phyloP scores from a whole-genome alignment of 2,888 invertebrate species.

The Nebria salina region DNA sequence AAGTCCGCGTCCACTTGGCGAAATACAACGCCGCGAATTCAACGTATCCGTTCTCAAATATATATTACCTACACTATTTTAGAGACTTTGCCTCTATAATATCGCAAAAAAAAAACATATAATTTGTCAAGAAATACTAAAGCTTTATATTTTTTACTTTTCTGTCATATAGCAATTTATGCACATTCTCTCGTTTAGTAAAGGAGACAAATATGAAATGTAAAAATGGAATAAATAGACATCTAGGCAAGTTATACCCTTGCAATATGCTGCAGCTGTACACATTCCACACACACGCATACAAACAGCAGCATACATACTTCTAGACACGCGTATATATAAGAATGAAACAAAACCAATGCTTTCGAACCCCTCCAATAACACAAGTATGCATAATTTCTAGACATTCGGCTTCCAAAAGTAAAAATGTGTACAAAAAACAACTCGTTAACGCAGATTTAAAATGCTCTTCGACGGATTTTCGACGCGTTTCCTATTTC shows the following conservation, averaged over 20 bases:
- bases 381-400: slow-evolving; percentile 43
- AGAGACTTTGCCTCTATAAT: not conserved
- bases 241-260: slow-evolving; percentile 16
- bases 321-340: not conserved
- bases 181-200: slow-evolving; percentile 28
- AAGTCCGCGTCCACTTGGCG: slow-evolving; percentile 14
- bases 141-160: not conserved
- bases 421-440: slow-evolving; percentile 33
- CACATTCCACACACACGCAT: not conserved
- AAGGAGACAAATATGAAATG: slow-evolving; percentile 40
- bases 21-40: slow-evolving; percentile 3
- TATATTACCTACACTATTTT: not conserved
- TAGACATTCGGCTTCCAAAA: slow-evolving; percentile 17
- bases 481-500: slow-evolving; percentile 38
- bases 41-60: slow-evolving; percentile 12
- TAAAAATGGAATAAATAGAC: slow-evolving; percentile 21
- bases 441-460: slow-evolving; percentile 45
- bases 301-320: not conserved
- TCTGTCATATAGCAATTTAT: slow-evolving; percentile 22
- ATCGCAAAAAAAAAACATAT: not conserved
- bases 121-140: not conserved
- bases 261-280: slow-evolving; percentile 14
- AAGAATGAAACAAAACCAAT: slow-evolving; percentile 26
- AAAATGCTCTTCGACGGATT: slow-evolving; percentile 35
- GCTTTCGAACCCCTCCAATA: slow-evolving; percentile 27